Percentiles rank a stretch among this genome's conserved stretches.
phyloP scores from a whole-genome alignment of 1,140 invertebrate genomes.

The Brachystomella parvula region DNA sequence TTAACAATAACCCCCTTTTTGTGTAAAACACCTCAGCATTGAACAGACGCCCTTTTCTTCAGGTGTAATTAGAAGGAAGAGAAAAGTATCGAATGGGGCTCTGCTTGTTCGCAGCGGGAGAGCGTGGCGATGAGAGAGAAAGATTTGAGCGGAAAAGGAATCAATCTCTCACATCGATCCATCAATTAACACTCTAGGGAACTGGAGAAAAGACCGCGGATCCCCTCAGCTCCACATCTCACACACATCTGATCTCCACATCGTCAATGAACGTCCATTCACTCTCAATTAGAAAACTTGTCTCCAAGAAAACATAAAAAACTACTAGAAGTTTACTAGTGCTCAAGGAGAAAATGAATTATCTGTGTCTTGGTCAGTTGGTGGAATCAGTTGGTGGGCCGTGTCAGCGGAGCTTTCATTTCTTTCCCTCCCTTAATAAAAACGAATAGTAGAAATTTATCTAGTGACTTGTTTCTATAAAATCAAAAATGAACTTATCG shows the following conservation, averaged over 20 bases:
- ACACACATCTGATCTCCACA: neutral
- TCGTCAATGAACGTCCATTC: neutral
- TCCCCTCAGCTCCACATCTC: neutral
- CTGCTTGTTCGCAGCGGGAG: neutral
- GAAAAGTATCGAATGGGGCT: neutral
- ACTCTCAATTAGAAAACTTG: neutral
- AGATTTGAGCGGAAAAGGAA: neutral
- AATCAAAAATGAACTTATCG: no score
- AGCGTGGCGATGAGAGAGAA: neutral
- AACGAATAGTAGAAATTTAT: no score
- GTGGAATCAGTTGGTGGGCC: no score
- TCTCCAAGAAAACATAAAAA: neutral
- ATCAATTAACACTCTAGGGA: conserved; percentile 7
- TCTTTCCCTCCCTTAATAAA: no score
- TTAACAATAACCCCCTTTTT: neutral
- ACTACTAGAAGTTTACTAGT: neutral
- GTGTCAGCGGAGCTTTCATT: no score
- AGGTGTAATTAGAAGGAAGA: no score
- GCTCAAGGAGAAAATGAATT: neutral
- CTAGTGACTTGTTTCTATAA: no score
- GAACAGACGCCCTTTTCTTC: no score
- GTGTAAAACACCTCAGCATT: neutral
- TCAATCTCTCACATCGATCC: conserved; percentile 1
- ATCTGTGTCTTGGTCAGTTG: neutral
- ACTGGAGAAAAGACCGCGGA: no score